These are phyloP conservation scores for Triplophysa bombifrons DNA, from an alignment of 2,797 vertebrate species.

Conservation along the genomic window DNA sequence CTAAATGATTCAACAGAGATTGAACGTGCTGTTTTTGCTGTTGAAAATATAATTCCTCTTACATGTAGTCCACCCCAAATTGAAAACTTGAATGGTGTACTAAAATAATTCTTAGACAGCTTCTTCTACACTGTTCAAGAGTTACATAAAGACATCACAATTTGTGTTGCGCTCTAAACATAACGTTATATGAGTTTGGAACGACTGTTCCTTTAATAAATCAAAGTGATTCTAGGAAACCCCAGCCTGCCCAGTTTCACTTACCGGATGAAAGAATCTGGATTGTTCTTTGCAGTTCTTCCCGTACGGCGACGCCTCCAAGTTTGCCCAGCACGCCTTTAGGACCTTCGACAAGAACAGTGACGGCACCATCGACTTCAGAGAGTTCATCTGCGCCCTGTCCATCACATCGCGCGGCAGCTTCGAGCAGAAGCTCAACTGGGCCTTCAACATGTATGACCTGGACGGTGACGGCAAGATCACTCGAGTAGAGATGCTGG, in stretches of 20 bases:
- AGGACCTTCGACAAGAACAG: constrained; percentile 99
- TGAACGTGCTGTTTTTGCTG: background rate
- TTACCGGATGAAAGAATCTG: background rate
- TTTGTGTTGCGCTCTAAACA: background rate
- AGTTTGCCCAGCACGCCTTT: constrained; percentile 98
- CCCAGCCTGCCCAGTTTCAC: background rate
- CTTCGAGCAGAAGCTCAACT: constrained; percentile 99
- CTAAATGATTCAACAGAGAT: background rate
- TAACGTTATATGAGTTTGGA: background rate
- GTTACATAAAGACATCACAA: background rate
- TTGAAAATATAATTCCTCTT: background rate
- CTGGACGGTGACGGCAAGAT: constrained; percentile 98
- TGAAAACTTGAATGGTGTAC: background rate
- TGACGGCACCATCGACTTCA: constrained; percentile 98
- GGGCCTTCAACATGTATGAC: constrained; percentile 99
- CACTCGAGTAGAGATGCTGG: constrained; percentile 98
- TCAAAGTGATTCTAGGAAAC: background rate
- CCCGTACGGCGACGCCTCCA: constrained; percentile 96
- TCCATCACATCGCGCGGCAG: constrained; percentile 98
- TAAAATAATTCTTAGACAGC: too few relatives aligned
- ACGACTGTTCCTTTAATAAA: background rate
- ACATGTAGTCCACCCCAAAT: background rate
- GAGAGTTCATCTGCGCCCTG: constrained; percentile 99
- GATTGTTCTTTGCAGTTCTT: constrained; percentile 86
- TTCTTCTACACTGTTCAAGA: too few relatives aligned